These are phyloP conservation scores for Parotia lawesii DNA, from an alignment of 2,113 vertebrate species.

Conservation along the genomic window DNA sequence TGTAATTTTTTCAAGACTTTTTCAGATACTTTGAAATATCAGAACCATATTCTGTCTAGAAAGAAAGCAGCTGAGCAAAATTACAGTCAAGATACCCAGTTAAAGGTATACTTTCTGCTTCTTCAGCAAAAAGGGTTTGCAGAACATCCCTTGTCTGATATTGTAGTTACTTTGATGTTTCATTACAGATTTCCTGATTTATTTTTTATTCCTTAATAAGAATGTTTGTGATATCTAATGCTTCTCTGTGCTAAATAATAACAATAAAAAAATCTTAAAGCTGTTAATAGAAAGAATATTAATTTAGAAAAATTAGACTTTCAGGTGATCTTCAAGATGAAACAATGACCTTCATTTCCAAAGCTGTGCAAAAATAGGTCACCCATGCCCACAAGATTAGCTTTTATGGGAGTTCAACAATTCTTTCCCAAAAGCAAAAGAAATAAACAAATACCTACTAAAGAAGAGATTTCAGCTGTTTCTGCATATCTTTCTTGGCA, in stretches of 20 bases:
- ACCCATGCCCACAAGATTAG: accelerated
- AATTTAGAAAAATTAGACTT: neutral
- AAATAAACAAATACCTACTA: neutral
- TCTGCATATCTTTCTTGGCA: neutral
- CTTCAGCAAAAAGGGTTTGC: neutral
- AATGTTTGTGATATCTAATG: neutral
- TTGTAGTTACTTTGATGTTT: neutral
- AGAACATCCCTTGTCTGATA: neutral
- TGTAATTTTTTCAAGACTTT: neutral
- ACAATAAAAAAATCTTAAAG: neutral
- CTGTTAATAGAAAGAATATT: neutral
- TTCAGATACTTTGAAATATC: neutral
- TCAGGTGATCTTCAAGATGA: neutral
- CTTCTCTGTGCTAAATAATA: neutral
- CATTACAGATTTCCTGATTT: neutral
- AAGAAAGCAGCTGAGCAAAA: neutral
- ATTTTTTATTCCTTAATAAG: neutral
- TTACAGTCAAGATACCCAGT: neutral
- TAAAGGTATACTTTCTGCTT: neutral
- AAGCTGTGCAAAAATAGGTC: neutral
- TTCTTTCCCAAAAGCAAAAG: neutral
- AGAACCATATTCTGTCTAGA: neutral
- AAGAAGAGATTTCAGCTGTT: neutral
- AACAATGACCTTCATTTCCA: neutral
- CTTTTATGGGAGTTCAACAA: neutral